Conservation (phyloP, 2,797 vertebrate species). For the Tachyglossus aculeatus region DNA sequence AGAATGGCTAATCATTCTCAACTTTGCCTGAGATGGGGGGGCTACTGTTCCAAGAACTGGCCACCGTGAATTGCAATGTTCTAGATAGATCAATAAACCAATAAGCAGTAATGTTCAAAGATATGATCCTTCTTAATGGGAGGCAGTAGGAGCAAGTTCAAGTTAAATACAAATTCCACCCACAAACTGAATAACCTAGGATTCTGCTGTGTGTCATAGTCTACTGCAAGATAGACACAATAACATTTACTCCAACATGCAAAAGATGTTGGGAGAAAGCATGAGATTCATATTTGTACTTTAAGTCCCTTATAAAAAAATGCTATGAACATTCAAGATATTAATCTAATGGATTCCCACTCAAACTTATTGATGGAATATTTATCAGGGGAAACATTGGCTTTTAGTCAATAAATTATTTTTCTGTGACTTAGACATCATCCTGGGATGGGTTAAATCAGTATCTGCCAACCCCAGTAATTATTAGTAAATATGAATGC, state of each 20-base stretch:
- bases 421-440: not conserved
- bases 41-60: too few relatives aligned
- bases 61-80: too few relatives aligned
- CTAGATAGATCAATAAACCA: too few relatives aligned
- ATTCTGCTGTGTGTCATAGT: too few relatives aligned
- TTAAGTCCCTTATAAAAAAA: not conserved
- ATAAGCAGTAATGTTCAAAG: too few relatives aligned
- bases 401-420: not conserved
- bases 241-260: not conserved
- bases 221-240: too few relatives aligned
- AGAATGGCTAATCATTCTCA: too few relatives aligned
- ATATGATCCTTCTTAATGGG: too few relatives aligned
- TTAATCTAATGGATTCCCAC: not conserved
- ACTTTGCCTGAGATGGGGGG: too few relatives aligned
- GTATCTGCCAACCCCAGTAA: constrained; percentile 20
- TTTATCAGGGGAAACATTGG: not conserved
- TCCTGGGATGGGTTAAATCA: not conserved
- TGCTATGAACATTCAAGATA: not conserved
- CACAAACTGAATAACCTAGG: too few relatives aligned
- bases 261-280: not conserved
- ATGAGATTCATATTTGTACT: not conserved
- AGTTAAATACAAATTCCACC: too few relatives aligned
- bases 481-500: constrained; percentile 20
- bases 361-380: not conserved
- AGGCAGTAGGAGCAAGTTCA: too few relatives aligned